These are phyloP conservation scores for Danaus chrysippus DNA, from an alignment of 2,888 invertebrate genomes.

Conservation along the genomic window DNA sequence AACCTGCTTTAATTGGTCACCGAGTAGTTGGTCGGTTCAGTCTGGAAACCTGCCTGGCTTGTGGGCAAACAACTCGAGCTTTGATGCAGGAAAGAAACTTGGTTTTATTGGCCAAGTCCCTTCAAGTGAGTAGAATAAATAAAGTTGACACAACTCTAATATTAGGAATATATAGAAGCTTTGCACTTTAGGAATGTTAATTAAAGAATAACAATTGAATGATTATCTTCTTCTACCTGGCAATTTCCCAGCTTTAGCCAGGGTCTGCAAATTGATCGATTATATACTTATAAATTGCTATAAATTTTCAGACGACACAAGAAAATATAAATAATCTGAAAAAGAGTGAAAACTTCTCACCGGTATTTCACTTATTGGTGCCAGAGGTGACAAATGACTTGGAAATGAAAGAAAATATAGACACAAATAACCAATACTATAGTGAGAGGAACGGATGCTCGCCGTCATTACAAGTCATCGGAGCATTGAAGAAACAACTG, in stretches of 20 bases:
- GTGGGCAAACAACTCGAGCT: conserved; percentile 82
- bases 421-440: conserved; percentile 60
- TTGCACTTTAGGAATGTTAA: too few relatives aligned
- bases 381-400: conserved; percentile 74
- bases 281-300: conserved; percentile 26
- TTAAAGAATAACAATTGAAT: too few relatives aligned
- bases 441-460: conserved; percentile 61
- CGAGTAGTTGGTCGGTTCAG: conserved; percentile 80
- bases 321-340: conserved; percentile 81
- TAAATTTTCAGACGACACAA: conserved; percentile 73
- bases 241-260: too few relatives aligned
- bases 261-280: too few relatives aligned
- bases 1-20: conserved; percentile 78
- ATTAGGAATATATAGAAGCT: too few relatives aligned
- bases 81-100: conserved; percentile 75
- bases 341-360: conserved; percentile 83
- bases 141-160: not conserved
- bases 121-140: conserved; percentile 62
- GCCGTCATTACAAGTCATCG: conserved; percentile 76
- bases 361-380: conserved; percentile 84
- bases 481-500: conserved; percentile 82
- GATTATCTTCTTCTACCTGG: too few relatives aligned
- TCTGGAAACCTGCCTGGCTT: conserved; percentile 81
- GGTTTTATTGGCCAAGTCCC: conserved; percentile 76
- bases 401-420: conserved; percentile 71